Conservation (phyloP, 2,113 vertebrate genomes). For the Chinchilla lanigera region DNA sequence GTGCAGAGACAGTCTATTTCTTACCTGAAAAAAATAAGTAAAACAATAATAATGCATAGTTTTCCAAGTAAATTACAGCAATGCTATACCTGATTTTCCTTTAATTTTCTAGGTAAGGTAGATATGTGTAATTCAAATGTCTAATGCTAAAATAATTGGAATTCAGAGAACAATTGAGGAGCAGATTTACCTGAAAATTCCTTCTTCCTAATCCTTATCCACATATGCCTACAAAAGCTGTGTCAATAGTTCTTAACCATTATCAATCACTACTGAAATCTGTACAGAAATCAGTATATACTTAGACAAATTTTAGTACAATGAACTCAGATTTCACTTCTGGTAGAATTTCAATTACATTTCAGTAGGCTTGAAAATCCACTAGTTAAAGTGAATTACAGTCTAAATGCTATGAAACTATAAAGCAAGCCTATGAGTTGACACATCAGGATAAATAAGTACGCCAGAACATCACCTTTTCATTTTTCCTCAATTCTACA, state of each 20-base stretch:
- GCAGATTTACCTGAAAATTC: neutral
- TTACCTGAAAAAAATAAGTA: neutral
- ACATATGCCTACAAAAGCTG: neutral
- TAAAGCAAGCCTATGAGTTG: neutral
- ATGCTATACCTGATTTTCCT: neutral
- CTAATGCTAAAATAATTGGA: neutral
- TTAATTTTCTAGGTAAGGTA: neutral
- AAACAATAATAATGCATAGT: neutral
- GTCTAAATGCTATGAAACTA: neutral
- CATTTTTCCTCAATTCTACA: neutral
- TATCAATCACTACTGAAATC: neutral
- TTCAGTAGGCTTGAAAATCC: neutral
- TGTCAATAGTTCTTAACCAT: neutral
- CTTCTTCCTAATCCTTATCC: neutral
- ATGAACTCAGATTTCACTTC: slow-evolving; percentile 56
- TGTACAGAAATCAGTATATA: slow-evolving; percentile 32
- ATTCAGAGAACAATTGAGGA: neutral
- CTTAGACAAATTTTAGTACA: slow-evolving; percentile 23
- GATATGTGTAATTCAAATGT: neutral
- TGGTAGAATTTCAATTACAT: slow-evolving; percentile 36
- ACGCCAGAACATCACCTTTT: neutral
- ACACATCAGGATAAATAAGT: neutral
- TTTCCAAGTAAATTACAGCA: neutral
- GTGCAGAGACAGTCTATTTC: neutral
- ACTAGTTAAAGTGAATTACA: neutral